Evolutionary conservation across 2,113 vertebrate species (phyloP).

Genomic region (Pheucticus melanocephalus): DNA sequence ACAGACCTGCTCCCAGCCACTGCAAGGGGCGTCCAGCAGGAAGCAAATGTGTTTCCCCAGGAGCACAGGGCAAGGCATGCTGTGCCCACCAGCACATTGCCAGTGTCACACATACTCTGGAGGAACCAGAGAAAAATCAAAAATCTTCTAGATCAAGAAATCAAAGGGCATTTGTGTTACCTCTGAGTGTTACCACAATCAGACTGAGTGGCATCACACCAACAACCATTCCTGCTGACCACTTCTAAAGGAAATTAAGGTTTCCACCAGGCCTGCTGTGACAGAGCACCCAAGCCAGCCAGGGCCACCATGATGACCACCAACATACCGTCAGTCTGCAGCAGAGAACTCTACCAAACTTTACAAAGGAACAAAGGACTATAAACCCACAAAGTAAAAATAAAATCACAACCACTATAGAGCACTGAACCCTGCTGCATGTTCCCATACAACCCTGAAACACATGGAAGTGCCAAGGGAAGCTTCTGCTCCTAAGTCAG

Average conservation of each 20-base stretch:
- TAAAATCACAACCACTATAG: neutral
- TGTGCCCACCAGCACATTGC: rapidly evolving
- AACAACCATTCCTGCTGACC: rapidly evolving
- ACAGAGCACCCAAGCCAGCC: neutral
- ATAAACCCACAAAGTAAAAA: neutral
- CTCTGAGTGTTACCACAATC: neutral
- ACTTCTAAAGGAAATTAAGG: neutral
- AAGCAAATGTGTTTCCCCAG: rapidly evolving
- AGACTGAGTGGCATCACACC: neutral
- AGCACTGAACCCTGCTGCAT: rapidly evolving
- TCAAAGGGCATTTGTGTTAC: neutral
- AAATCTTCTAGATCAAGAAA: neutral
- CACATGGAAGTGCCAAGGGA: neutral
- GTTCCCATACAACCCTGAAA: rapidly evolving
- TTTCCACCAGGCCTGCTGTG: neutral
- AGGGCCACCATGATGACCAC: neutral
- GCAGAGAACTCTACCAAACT: neutral
- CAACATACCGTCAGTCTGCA: rapidly evolving
- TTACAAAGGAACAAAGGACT: neutral
- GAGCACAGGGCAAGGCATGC: neutral
- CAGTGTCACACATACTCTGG: rapidly evolving
- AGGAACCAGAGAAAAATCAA: neutral
- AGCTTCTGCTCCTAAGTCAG: slow-evolving; percentile 2
- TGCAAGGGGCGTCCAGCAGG: neutral
- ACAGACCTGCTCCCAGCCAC: neutral